Evolutionary conservation across 2,797 vertebrate genomes (phyloP), one percentile per base, ranked within the genome.

Genomic region (Tolypeutes matacus): DNA sequence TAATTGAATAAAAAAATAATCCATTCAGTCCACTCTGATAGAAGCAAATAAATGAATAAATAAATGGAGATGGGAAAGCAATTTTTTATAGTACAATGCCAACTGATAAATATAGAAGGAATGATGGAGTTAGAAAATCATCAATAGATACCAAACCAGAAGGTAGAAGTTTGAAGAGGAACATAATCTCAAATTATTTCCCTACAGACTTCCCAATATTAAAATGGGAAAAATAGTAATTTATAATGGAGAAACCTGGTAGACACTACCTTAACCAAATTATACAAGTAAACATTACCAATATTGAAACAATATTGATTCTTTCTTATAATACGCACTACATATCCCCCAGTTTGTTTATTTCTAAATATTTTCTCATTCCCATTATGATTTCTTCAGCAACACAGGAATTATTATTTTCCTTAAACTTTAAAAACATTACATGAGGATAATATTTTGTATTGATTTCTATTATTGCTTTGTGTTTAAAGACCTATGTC

Each of bases 331-430:
- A 64, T 72, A 15, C 80, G n/a, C 15, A 80, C 27, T 80, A 65
- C 0, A 60, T 23, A 58, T 36, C 36, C n/a, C 17, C 12, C 15
- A 27, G 53, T 36, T 86, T 49, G 27, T n/a, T 42, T 51, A 46
- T 53, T 62, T 72, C 53, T 46, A 90, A 90, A 29, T n/a, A 46
- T 70, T 49, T 90, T 90, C 76, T 81, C 36, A 29, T 51, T 81
- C 53, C 36, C 36, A 70, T 81, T 72, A 29, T 64, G 60, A 62
- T 85, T 85, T 84, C 82, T 84, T 29, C 69, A 86, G 58, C 60
- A 73, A 86, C 2, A 60, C 29, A 51, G 36, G n/a, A 86, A 25
- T 75, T 75, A 67, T 67, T 60, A 60, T 36, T 82, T 82, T 36
- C 78, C 39, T 51, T 73, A 39, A 73, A 64, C 51, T 72, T 64